Conservation (phyloP, 2,113 vertebrate species). For the Chaetodon trifascialis region DNA sequence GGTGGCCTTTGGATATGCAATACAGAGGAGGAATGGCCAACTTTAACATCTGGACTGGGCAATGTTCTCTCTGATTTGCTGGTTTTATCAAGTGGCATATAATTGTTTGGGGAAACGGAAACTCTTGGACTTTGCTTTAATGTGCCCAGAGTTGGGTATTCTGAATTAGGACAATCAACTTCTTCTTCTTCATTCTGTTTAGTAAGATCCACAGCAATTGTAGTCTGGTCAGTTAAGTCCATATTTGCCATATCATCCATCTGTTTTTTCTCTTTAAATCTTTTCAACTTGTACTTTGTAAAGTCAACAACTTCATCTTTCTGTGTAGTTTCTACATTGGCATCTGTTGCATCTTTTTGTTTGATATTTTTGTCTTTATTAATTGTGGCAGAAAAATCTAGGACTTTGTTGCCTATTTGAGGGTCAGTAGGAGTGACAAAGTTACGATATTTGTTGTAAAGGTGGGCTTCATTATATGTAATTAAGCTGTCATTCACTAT, state of each 20-base stretch:
- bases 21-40: conserved; percentile 22
- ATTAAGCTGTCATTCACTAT: conserved; percentile 63
- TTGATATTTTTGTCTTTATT: conserved; percentile 48
- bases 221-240: conserved; percentile 13
- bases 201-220: conserved; percentile 74
- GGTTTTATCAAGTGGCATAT: conserved; percentile 16
- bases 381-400: conserved; percentile 76
- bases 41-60: conserved; percentile 26
- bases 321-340: conserved; percentile 24
- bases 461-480: conserved; percentile 42
- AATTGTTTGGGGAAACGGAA: conserved; percentile 30
- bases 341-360: conserved; percentile 16
- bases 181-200: conserved; percentile 68
- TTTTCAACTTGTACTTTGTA: conserved; percentile 79
- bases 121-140: conserved; percentile 20
- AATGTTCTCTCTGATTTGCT: conserved; percentile 43
- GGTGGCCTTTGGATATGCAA: conserved; percentile 15
- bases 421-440: conserved; percentile 30
- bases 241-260: conserved; percentile 8
- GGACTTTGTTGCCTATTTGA: conserved; percentile 61
- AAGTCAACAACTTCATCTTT: conserved; percentile 73
- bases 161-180: conserved; percentile 43
- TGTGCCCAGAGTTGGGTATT: conserved; percentile 27
- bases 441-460: conserved; percentile 56
- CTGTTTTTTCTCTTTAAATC: conserved; percentile 63